A percentile compares a stretch with the other conserved stretches of the same genome.
These are phyloP conservation scores for Propithecus perrieri DNA, from an alignment of 2,797 vertebrate genomes.

Conservation along the genomic window DNA sequence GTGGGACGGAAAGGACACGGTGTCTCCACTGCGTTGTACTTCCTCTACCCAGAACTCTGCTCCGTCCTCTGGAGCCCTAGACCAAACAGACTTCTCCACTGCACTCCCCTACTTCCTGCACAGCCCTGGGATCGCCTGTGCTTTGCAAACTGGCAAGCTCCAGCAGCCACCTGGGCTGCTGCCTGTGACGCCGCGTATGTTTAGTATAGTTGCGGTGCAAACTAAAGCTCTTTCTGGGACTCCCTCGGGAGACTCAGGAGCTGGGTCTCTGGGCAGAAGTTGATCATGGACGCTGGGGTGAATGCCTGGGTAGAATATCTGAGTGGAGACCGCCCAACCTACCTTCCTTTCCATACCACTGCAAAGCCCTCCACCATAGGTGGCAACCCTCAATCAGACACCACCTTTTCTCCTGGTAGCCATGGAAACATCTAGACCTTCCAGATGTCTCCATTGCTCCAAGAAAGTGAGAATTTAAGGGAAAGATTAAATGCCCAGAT, in stretches of 20 bases:
- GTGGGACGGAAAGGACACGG: neutral
- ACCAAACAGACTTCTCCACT: neutral
- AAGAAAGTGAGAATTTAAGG: neutral
- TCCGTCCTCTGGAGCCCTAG: too few relatives aligned
- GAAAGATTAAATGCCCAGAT: neutral
- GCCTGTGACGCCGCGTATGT: accelerated
- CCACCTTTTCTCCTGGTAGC: neutral
- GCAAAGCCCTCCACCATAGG: accelerated
- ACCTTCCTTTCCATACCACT: neutral
- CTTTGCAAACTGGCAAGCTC: neutral
- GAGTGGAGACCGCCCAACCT: neutral
- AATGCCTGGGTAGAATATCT: neutral
- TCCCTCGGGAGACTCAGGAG: neutral
- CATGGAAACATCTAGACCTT: neutral
- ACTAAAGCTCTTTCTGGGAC: neutral
- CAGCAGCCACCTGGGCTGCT: neutral
- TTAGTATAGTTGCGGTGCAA: neutral
- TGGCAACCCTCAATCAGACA: neutral
- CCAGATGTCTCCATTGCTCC: too few relatives aligned
- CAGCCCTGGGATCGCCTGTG: accelerated
- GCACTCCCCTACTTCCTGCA: accelerated
- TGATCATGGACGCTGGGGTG: neutral
- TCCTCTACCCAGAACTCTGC: neutral
- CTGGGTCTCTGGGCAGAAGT: too few relatives aligned
- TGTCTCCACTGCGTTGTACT: accelerated